phyloP scores from a whole-genome alignment of 2,888 invertebrate genomes.

The Lacanobia wlatinum region DNA sequence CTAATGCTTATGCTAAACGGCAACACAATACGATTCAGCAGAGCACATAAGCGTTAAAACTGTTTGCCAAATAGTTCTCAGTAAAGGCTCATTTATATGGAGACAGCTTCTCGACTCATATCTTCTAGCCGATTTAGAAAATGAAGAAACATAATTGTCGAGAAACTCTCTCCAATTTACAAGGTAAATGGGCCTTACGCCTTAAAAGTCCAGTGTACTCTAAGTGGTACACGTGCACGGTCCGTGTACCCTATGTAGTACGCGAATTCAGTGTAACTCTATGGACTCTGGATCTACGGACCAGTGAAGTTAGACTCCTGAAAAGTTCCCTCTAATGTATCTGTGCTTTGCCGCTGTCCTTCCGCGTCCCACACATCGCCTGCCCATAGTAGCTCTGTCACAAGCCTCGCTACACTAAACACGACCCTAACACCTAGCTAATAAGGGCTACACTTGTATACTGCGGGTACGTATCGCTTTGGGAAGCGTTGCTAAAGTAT shows the following conservation, averaged over 20 bases:
- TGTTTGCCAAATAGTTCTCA: not conserved
- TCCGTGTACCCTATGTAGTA: no score
- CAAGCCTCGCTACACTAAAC: conserved; percentile 89
- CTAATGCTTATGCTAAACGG: conserved; percentile 2
- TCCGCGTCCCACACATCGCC: conserved; percentile 86
- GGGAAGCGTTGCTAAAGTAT: conserved; percentile 64
- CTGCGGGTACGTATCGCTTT: conserved; percentile 69
- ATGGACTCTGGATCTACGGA: no score
- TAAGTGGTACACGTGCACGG: no score
- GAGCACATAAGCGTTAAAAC: conserved; percentile 6
- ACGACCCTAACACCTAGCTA: conserved; percentile 83
- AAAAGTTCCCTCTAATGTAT: conserved; percentile 62
- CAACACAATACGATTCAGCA: not conserved
- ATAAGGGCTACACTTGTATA: conserved; percentile 74
- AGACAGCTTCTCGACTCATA: not conserved
- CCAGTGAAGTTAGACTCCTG: not conserved
- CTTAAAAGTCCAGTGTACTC: not conserved
- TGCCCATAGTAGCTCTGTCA: conserved; percentile 87
- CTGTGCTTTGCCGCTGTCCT: conserved; percentile 87
- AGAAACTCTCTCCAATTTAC: not conserved
- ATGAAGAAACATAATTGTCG: not conserved
- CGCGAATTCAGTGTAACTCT: no score
- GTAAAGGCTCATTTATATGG: conserved; percentile 1
- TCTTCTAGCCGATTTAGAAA: not conserved
- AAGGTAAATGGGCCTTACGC: not conserved